These are phyloP conservation scores for Poecilia picta DNA, from an alignment of 2,797 vertebrate genomes.

Conservation along the genomic window DNA sequence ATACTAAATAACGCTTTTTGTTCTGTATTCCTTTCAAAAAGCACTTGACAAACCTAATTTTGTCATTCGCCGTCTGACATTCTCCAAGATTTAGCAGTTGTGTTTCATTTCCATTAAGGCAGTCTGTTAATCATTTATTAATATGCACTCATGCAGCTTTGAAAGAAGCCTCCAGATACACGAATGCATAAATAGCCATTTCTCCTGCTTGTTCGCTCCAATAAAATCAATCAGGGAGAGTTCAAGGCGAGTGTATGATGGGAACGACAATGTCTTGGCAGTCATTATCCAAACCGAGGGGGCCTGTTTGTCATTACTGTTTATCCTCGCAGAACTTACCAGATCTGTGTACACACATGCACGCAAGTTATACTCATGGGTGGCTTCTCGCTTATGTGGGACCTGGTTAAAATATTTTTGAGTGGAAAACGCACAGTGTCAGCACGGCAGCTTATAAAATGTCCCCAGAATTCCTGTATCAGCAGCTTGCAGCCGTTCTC, in stretches of 20 bases:
- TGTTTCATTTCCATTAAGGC: constrained; percentile 39
- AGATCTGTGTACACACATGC: constrained; percentile 16
- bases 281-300: constrained; percentile 59
- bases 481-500: constrained; percentile 51
- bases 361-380: constrained; percentile 37
- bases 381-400: constrained; percentile 66
- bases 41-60: not conserved
- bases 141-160: constrained; percentile 51
- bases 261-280: constrained; percentile 56
- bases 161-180: constrained; percentile 22
- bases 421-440: constrained; percentile 66
- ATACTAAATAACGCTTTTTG: not conserved
- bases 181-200: constrained; percentile 22
- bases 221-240: constrained; percentile 73
- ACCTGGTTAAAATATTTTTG: constrained; percentile 65
- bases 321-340: constrained; percentile 47
- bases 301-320: constrained; percentile 72
- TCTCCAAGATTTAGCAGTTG: constrained; percentile 14
- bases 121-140: constrained; percentile 58
- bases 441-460: constrained; percentile 64
- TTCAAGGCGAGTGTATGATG: constrained; percentile 68
- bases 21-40: not conserved
- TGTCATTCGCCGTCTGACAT: not conserved
- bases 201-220: constrained; percentile 38
- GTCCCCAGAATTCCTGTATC: constrained; percentile 58